phyloP scores from a whole-genome alignment of 2,888 invertebrate genomes.

The Nephrotoma appendiculata region DNA sequence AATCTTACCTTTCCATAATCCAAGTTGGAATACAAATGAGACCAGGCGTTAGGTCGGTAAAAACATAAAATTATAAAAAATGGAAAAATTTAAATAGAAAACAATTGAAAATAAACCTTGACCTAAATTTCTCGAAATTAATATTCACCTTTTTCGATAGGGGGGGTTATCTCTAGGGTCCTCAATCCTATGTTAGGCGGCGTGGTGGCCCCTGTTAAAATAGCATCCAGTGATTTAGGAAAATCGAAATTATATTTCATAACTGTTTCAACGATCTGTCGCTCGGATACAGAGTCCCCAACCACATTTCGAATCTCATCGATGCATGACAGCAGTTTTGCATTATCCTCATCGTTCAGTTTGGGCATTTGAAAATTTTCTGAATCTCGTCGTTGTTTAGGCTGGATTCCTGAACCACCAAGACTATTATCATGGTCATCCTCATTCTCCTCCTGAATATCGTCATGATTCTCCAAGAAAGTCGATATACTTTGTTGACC shows the following conservation, averaged over 20 bases:
- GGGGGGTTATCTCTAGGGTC: constrained; percentile 14
- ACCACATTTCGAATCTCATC: constrained; percentile 68
- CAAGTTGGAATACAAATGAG: not conserved
- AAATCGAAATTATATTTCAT: constrained; percentile 57
- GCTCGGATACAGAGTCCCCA: constrained; percentile 61
- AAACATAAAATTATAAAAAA: constrained; percentile 5
- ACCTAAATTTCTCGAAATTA: not conserved
- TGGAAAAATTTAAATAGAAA: constrained; percentile 13
- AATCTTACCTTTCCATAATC: constrained; percentile 36
- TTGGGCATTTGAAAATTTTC: constrained; percentile 35
- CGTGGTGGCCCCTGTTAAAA: constrained; percentile 36
- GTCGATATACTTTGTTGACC: constrained; percentile 59
- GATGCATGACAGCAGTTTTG: constrained; percentile 65
- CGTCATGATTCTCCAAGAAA: constrained; percentile 51
- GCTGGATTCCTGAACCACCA: constrained; percentile 33
- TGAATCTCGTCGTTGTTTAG: constrained; percentile 25
- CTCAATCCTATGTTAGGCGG: not conserved
- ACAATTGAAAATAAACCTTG: constrained; percentile 1
- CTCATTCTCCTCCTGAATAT: constrained; percentile 53
- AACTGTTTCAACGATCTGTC: constrained; percentile 54
- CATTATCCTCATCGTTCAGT: constrained; percentile 53
- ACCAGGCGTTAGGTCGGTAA: not conserved
- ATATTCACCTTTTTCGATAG: constrained; percentile 5
- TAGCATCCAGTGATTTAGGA: constrained; percentile 55
- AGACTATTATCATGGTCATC: constrained; percentile 25